A percentile compares a stretch with the other conserved stretches of the same genome.
phyloP scores from a whole-genome alignment of 2,888 invertebrate species.

The Leucozona laternaria region DNA sequence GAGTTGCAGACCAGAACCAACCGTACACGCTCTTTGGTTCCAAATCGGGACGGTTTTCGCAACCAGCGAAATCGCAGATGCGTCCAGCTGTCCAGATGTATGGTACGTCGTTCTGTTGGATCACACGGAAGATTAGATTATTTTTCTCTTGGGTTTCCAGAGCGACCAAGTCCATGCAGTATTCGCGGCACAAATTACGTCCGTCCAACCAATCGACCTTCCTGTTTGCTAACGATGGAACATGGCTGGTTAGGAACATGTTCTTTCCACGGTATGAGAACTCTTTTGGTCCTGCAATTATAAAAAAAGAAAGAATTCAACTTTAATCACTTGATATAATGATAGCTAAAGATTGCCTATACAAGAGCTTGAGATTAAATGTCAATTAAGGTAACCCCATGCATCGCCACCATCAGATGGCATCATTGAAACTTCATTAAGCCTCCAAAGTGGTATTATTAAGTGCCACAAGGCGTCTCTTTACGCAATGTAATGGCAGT shows the following conservation, averaged over 20 bases:
- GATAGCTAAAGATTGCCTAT: neutral
- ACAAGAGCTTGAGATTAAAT: slow-evolving; percentile 40
- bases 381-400: slow-evolving; percentile 53
- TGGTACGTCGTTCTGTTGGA: slow-evolving; percentile 94
- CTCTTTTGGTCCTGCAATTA: slow-evolving; percentile 92
- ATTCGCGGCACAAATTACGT: slow-evolving; percentile 94
- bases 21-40: slow-evolving; percentile 94
- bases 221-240: slow-evolving; percentile 90
- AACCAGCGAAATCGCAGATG: slow-evolving; percentile 96
- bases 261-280: slow-evolving; percentile 94
- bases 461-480: slow-evolving; percentile 48
- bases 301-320: slow-evolving; percentile 59
- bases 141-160: slow-evolving; percentile 96
- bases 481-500: slow-evolving; percentile 63
- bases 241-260: slow-evolving; percentile 94
- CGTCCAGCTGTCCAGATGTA: slow-evolving; percentile 97
- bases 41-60: slow-evolving; percentile 92
- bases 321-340: slow-evolving; percentile 25
- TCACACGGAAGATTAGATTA: slow-evolving; percentile 93
- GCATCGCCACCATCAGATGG: slow-evolving; percentile 4
- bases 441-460: slow-evolving; percentile 35
- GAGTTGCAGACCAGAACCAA: slow-evolving; percentile 97
- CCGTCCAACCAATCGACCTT: slow-evolving; percentile 96
- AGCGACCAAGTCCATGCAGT: slow-evolving; percentile 96
- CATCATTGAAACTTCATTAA: slow-evolving; percentile 50